phyloP scores from a whole-genome alignment of 2,888 invertebrate genomes.

The Lasioglossum calceatum region DNA sequence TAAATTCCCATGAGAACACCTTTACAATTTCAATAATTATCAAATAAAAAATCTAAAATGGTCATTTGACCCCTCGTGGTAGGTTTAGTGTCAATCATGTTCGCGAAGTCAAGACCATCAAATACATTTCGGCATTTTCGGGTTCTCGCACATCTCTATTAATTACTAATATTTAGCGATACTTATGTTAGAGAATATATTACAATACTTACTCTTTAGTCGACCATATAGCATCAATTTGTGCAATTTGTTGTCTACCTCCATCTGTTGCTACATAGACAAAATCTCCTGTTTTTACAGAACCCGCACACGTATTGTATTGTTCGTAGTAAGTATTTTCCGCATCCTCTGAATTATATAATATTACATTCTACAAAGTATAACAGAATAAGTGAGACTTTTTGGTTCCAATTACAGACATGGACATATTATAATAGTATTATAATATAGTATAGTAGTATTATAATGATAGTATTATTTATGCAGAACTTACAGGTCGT shows the following conservation, averaged over 20 bases:
- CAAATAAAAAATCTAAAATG: too few relatives aligned
- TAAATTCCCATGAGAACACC: too few relatives aligned
- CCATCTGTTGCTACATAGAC: slow-evolving; percentile 97
- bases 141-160: neutral
- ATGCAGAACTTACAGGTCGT: slow-evolving; percentile 88
- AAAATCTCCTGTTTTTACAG: slow-evolving; percentile 96
- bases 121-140: neutral
- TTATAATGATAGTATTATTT: neutral
- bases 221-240: slow-evolving; percentile 98
- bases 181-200: slow-evolving; percentile 26
- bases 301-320: slow-evolving; percentile 93
- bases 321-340: slow-evolving; percentile 97
- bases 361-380: slow-evolving; percentile 90
- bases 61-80: too few relatives aligned
- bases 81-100: too few relatives aligned
- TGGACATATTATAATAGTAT: neutral
- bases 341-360: slow-evolving; percentile 90
- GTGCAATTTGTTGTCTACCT: slow-evolving; percentile 95
- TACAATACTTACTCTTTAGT: slow-evolving; percentile 91
- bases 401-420: too few relatives aligned
- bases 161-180: neutral
- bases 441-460: too few relatives aligned
- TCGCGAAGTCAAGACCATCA: neutral
- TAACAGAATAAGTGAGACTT: slow-evolving; percentile 28
- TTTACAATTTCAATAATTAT: too few relatives aligned